Base-by-base conservation (phyloP, 2,113 vertebrate genomes). In the Halichoerus grypus region DNA sequence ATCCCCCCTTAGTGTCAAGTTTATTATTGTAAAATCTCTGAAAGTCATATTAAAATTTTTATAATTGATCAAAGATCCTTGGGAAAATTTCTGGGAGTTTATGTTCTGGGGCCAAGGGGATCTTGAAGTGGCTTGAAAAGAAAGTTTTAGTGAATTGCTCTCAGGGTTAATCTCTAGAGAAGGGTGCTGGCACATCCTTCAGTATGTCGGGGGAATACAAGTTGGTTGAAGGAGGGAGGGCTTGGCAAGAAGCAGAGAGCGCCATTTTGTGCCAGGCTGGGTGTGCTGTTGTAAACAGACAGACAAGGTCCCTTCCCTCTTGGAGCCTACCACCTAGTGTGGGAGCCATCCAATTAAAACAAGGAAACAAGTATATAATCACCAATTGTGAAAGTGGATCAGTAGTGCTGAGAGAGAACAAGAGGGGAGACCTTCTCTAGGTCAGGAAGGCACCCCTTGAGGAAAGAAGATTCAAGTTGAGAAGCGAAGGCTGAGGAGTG, bases 21-120 rank as follows among this genome's bases (percentile, higher is more conserved):
- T 51, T 76, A 88, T 88, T 91, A 82, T 63, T 63, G 4, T 91
- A 49, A 87, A 91, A 93, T 67, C 80, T 46, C 63, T 69, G 69
- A 67, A 94, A 96, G 49, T 59, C 11, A 28, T 59, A 59, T 39
- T 76, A 13, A 94, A 39, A 49, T 77, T 59, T 86, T 86, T 39
- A 67, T n/a, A 42, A 59, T 53, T 82, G 15, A 76, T 82, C 28
- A 33, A 51, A 82, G 49, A 24, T 46, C 28, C n/a, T 67, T 36
- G 57, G 42, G 39, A 61, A 91, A 69, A 11, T 86, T 80, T 92
- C 16, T 31, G 21, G 13, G 9, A 87, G 65, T 22, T 76, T 86
- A 49, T 74, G 5, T 26, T 82, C 59, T 92, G 57, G 18, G 39
- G 22, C 33, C 24, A 36, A 76, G 26, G 51, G 59, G 22, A n/a